phyloP scores from a whole-genome alignment of 2,797 vertebrate species.

The Acomys russatus region DNA sequence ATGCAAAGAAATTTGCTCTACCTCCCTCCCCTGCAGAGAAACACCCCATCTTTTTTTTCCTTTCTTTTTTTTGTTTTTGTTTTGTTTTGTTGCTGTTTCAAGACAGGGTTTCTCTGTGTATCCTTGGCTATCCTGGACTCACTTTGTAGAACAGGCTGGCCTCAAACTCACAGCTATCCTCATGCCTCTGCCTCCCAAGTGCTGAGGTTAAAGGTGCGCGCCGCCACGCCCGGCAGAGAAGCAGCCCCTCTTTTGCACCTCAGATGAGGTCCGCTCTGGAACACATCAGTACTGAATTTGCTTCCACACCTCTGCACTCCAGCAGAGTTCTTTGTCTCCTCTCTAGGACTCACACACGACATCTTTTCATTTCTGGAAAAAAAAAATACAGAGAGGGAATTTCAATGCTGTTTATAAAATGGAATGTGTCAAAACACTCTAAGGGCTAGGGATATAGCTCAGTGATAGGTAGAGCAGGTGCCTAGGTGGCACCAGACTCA shows the following conservation, averaged over 20 bases:
- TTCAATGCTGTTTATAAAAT: conserved; percentile 7
- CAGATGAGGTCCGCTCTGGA: neutral
- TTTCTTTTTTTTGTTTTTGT: too few relatives aligned
- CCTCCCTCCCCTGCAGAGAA: neutral
- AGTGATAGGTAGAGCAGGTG: neutral
- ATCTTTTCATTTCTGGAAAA: conserved; percentile 44
- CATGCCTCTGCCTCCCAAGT: too few relatives aligned
- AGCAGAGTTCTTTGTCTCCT: neutral
- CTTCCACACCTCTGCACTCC: neutral
- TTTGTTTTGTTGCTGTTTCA: too few relatives aligned
- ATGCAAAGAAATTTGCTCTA: neutral
- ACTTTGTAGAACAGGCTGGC: too few relatives aligned
- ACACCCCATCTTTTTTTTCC: neutral
- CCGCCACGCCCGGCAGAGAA: neutral
- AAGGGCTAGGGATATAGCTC: neutral
- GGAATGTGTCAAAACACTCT: neutral
- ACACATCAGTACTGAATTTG: conserved; percentile 11
- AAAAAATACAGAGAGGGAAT: conserved; percentile 2
- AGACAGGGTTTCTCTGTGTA: too few relatives aligned
- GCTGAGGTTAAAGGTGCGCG: too few relatives aligned
- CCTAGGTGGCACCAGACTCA: neutral
- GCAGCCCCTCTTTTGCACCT: neutral
- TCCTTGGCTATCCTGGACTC: too few relatives aligned
- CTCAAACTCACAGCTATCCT: too few relatives aligned
- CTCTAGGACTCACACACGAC: neutral